Conservation (phyloP, 2,113 vertebrate genomes). For the Pycnonotus jocosus region DNA sequence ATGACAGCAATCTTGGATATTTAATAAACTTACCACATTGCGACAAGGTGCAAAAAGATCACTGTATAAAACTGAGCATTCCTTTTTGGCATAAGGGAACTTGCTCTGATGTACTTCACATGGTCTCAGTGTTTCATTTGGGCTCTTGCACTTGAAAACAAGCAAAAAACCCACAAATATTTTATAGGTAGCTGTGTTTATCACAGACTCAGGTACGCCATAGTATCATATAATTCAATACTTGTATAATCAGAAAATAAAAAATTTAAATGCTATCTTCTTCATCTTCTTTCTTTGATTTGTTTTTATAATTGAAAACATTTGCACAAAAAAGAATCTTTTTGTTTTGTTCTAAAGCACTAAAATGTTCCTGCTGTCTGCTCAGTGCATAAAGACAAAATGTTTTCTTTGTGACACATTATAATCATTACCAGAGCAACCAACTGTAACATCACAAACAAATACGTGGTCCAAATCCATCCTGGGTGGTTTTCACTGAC, state of each 20-base stretch:
- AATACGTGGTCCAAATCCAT: constrained; percentile 12
- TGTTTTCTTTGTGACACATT: constrained; percentile 54
- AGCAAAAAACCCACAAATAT: neutral
- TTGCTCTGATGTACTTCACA: constrained; percentile 93
- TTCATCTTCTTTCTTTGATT: neutral
- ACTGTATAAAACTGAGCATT: constrained; percentile 94
- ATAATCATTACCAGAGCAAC: constrained; percentile 63
- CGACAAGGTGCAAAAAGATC: constrained; percentile 95
- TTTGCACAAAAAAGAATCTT: neutral
- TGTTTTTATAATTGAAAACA: constrained; percentile 2
- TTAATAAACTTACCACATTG: constrained; percentile 89
- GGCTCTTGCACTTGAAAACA: constrained; percentile 85
- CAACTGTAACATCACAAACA: constrained; percentile 48
- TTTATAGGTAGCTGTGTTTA: neutral
- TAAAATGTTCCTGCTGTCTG: constrained; percentile 29
- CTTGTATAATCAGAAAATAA: neutral
- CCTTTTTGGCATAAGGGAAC: constrained; percentile 96
- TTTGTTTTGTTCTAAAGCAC: constrained; percentile 31
- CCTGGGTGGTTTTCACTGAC: constrained; percentile 25
- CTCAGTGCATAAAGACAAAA: constrained; percentile 14
- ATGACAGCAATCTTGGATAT: neutral
- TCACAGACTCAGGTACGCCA: neutral
- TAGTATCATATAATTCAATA: neutral
- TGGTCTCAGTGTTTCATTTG: constrained; percentile 82
- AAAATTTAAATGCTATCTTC: neutral